These are phyloP conservation scores for Synergus laeviventris DNA, from an alignment of 2,888 invertebrate species.

Conservation along the genomic window DNA sequence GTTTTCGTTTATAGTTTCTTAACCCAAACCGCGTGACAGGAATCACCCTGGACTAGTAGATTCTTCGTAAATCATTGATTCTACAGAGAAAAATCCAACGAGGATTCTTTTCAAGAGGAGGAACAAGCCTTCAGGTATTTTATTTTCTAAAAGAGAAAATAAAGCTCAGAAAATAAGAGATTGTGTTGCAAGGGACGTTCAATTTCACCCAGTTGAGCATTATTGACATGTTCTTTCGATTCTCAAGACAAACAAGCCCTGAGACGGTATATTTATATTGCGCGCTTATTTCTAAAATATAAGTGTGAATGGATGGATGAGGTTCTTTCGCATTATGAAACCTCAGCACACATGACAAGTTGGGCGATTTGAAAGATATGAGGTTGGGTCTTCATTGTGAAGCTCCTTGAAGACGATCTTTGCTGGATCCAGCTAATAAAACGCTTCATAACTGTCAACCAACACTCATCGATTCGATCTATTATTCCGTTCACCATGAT, in stretches of 20 bases:
- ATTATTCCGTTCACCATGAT: too few relatives aligned
- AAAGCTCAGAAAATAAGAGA: conserved; percentile 1
- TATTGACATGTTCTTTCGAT: neutral
- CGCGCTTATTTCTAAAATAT: too few relatives aligned
- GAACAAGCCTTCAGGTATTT: conserved; percentile 46
- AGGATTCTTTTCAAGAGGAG: conserved; percentile 47
- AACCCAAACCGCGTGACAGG: conserved; percentile 38
- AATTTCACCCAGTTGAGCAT: neutral
- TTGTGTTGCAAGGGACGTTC: conserved; percentile 3
- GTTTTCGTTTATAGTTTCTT: conserved; percentile 39
- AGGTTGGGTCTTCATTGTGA: too few relatives aligned
- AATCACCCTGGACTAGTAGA: conserved; percentile 41
- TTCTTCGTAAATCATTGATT: conserved; percentile 50
- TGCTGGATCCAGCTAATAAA: too few relatives aligned
- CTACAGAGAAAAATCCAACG: conserved; percentile 30
- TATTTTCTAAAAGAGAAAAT: conserved; percentile 21
- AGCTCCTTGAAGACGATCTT: too few relatives aligned
- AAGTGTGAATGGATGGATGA: too few relatives aligned
- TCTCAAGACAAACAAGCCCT: neutral
- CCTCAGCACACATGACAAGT: too few relatives aligned
- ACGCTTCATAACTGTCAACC: too few relatives aligned
- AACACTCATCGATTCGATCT: too few relatives aligned
- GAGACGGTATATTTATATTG: too few relatives aligned
- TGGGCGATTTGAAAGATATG: too few relatives aligned
- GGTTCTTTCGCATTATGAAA: too few relatives aligned